Evolutionary conservation across 2,888 invertebrate species (phyloP).

Genomic region (Embidobia sp.): DNA sequence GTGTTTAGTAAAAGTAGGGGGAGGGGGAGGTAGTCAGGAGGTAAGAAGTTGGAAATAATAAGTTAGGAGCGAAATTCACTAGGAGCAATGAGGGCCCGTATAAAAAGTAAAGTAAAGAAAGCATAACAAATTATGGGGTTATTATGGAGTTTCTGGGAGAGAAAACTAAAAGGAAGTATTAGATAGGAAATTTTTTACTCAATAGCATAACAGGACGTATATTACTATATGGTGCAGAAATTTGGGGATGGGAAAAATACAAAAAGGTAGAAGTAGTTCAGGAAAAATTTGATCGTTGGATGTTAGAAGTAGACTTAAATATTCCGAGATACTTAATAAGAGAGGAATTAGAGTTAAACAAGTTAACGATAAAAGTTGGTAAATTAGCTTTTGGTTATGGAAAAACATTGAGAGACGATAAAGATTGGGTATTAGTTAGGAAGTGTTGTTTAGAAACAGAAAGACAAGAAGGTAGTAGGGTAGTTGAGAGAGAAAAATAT

Average conservation of each 20-base stretch:
- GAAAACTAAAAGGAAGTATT: background rate
- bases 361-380: background rate
- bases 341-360: slow-evolving; percentile 1
- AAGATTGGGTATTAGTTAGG: background rate
- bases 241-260: slow-evolving; percentile 7
- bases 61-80: no score
- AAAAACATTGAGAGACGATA: background rate
- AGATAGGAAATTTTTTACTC: background rate
- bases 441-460: background rate
- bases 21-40: background rate
- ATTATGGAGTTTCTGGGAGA: slow-evolving; percentile 11
- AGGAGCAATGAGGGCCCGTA: no score
- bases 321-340: slow-evolving; percentile 6
- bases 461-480: background rate
- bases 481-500: background rate
- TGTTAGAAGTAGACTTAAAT: background rate
- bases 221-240: background rate
- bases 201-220: slow-evolving; percentile 1
- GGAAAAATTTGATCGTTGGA: slow-evolving; percentile 3
- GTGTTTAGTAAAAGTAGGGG: slow-evolving; percentile 6
- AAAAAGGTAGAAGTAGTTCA: background rate
- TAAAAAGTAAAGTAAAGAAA: slow-evolving; percentile 1
- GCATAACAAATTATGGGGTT: slow-evolving; percentile 3
- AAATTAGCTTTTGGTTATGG: background rate
- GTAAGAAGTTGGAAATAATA: background rate